phyloP scores from a whole-genome alignment of 2,113 vertebrate species.

The Eolophus roseicapilla region DNA sequence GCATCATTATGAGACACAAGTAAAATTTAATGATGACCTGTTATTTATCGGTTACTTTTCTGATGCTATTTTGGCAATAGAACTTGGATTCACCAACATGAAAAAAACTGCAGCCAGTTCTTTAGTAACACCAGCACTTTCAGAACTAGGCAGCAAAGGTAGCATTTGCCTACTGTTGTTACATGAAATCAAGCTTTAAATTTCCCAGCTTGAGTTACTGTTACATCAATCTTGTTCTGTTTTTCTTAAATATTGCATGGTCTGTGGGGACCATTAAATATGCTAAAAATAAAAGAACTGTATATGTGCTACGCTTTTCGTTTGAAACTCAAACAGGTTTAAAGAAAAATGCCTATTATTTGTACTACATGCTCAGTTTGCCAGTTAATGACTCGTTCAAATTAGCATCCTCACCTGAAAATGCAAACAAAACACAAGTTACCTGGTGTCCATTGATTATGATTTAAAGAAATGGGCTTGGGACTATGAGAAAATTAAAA shows the following conservation, averaged over 20 bases:
- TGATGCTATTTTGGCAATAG: background rate
- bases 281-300: background rate
- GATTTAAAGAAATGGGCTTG: background rate
- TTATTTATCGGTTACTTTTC: background rate
- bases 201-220: background rate
- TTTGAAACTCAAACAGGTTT: background rate
- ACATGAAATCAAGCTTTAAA: slow-evolving; percentile 2
- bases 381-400: background rate
- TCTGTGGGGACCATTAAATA: background rate
- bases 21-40: slow-evolving; percentile 9
- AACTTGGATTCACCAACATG: background rate
- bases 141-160: background rate
- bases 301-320: background rate
- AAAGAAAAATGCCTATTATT: background rate
- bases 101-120: background rate
- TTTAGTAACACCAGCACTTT: background rate
- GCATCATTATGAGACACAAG: background rate
- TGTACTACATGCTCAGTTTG: background rate
- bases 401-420: background rate
- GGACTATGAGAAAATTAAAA: background rate
- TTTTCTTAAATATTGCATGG: slow-evolving; percentile 2
- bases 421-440: background rate
- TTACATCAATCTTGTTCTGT: background rate
- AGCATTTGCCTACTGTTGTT: background rate
- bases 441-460: background rate